Conservation (phyloP, 2,888 invertebrate genomes). For the Mesochorus sp. region DNA sequence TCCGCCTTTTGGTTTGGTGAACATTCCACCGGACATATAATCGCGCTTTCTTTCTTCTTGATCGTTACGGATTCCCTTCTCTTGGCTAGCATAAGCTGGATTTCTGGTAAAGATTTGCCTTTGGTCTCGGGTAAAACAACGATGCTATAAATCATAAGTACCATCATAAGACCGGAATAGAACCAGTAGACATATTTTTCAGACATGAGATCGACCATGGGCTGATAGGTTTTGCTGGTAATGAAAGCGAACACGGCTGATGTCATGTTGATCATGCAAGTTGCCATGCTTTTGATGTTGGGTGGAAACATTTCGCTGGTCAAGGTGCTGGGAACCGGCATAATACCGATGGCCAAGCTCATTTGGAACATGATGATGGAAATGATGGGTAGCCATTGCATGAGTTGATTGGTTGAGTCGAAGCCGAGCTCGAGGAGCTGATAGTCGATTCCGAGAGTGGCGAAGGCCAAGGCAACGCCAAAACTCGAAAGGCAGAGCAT, state of each 20-base stretch:
- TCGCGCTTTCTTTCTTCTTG: constrained; percentile 29
- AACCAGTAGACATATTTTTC: constrained; percentile 69
- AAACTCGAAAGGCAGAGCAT: constrained; percentile 60
- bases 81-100: constrained; percentile 54
- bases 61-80: constrained; percentile 10
- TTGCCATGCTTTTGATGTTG: constrained; percentile 69
- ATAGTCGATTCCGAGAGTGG: constrained; percentile 68
- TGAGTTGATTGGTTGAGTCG: constrained; percentile 59
- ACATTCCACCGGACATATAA: neutral
- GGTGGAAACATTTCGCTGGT: constrained; percentile 70
- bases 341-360: constrained; percentile 65
- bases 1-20: constrained; percentile 2
- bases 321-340: constrained; percentile 67
- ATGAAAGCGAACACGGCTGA: constrained; percentile 65
- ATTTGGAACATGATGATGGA: constrained; percentile 67
- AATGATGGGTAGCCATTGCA: constrained; percentile 72
- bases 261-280: constrained; percentile 64
- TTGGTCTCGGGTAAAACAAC: constrained; percentile 68
- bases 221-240: constrained; percentile 66
- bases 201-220: constrained; percentile 63
- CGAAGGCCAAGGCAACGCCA: constrained; percentile 67
- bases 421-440: constrained; percentile 67
- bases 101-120: constrained; percentile 58
- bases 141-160: constrained; percentile 64
- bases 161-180: constrained; percentile 66